Base-by-base conservation (phyloP, 35 echinoderm and acorn worm genomes). In the Lytechinus variegatus region DNA sequence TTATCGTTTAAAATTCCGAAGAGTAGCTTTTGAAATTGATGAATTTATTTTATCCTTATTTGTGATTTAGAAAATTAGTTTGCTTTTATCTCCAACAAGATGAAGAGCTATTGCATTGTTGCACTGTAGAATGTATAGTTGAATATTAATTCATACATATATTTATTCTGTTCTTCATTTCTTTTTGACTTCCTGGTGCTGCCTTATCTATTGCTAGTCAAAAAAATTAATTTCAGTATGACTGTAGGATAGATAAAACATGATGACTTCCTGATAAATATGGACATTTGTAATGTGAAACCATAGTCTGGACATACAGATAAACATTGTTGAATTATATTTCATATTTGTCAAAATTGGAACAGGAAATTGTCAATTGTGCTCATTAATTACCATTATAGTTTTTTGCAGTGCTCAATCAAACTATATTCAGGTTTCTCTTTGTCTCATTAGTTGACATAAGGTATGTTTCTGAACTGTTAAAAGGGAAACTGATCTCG, bases 261-360 rank as follows among this genome's bases (percentile, higher is more conserved):
- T 21, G 66, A 79, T 79, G n/a, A 79, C n/a, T 79, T 79, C 66
- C 66, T 79, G 16, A 19, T 24, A 79, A 6, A 24, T 19, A 71
- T 21, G 14, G 61, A 71, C 24, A 71, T 19, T 0, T 19, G 14
- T 6, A n/a, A 79, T 79, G 4, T 79, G 7, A 79, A 79, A 79
- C 7, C 24, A 79, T 24, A 24, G 14, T n/a, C 66, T 79, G 66
- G 66, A 79, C 7, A 79, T 24, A 79, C 66, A 79, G 66, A 79
- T 79, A 79, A 79, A 79, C 66, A 79, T 79, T 79, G 66, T 79
- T 79, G 16, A 79, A 79, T 79, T 79, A 79, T 44, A 24, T 79
- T 79, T 79, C 66, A 79, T 1, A 79, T 11, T 79, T 79, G 8
- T n/a, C 16, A 24, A 24, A 79, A 79, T 79, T 79, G 66, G 19